A percentile compares a stretch with the other conserved stretches of the same genome.
Evolutionary conservation across 2,888 invertebrate species (phyloP).

Genomic region (Xanthia icteritia): DNA sequence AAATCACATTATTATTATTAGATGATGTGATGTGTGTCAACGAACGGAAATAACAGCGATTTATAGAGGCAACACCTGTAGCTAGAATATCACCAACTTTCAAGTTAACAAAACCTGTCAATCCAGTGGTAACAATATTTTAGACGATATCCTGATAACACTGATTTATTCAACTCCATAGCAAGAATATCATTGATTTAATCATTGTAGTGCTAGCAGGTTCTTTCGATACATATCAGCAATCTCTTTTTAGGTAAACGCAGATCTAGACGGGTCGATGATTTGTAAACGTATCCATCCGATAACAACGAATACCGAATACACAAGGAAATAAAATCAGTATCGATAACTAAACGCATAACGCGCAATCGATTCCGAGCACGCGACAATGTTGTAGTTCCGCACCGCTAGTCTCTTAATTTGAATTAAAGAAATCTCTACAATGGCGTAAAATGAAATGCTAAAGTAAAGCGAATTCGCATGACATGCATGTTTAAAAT

Average conservation of each 20-base stretch:
- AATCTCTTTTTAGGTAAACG: slow-evolving; percentile 12
- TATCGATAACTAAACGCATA: slow-evolving; percentile 14
- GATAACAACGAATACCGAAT: slow-evolving; percentile 20
- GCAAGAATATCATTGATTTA: neutral
- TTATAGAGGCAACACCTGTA: slow-evolving; percentile 3
- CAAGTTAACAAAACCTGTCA: slow-evolving; percentile 9
- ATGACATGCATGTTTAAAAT: neutral
- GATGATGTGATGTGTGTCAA: slow-evolving; percentile 11
- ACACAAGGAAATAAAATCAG: slow-evolving; percentile 20
- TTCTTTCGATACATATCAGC: neutral
- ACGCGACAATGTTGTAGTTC: slow-evolving; percentile 32
- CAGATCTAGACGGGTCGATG: slow-evolving; percentile 10
- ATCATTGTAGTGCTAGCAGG: neutral
- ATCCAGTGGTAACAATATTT: neutral
- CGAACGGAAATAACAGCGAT: slow-evolving; percentile 5
- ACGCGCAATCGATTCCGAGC: slow-evolving; percentile 37
- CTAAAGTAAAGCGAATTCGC: neutral
- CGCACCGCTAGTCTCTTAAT: slow-evolving; percentile 18
- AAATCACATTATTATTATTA: slow-evolving; percentile 7
- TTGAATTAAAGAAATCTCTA: slow-evolving; percentile 17
- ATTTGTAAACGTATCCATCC: slow-evolving; percentile 26
- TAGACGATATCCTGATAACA: neutral
- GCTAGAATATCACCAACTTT: slow-evolving; percentile 17
- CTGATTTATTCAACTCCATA: neutral
- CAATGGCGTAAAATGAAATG: slow-evolving; percentile 13